A percentile compares a stretch with the other conserved stretches of the same genome.
phyloP scores from a whole-genome alignment of 2,888 invertebrate genomes.

The Graphium colonna region DNA sequence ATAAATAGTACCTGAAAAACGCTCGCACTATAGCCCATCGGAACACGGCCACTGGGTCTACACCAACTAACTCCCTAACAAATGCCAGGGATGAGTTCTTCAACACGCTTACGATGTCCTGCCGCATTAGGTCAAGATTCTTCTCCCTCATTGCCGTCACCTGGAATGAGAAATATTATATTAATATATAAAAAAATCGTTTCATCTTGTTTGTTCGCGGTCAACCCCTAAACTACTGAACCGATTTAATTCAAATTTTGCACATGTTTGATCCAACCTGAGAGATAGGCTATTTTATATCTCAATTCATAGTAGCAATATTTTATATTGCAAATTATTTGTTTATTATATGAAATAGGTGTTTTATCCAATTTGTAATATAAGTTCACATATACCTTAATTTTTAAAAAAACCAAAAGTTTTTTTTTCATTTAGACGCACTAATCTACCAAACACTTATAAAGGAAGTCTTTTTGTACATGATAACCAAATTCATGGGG shows the following conservation, averaged over 20 bases:
- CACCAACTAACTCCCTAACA: slow-evolving; percentile 95
- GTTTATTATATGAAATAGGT: not conserved
- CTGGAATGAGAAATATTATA: slow-evolving; percentile 48
- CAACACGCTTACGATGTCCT: slow-evolving; percentile 95
- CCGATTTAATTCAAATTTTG: too few species aligned
- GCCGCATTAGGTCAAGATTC: slow-evolving; percentile 96
- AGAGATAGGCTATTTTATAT: too few species aligned
- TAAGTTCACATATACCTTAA: too few species aligned
- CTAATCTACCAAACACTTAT: too few species aligned
- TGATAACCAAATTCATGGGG: too few species aligned
- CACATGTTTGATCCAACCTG: too few species aligned
- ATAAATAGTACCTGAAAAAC: slow-evolving; percentile 88
- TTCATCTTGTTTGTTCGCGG: not conserved
- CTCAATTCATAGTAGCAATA: too few species aligned
- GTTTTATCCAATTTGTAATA: not conserved
- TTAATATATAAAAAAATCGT: not conserved
- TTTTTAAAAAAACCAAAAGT: too few species aligned
- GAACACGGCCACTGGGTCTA: slow-evolving; percentile 95
- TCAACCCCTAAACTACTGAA: too few species aligned
- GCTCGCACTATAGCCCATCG: slow-evolving; percentile 96
- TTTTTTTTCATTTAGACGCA: too few species aligned
- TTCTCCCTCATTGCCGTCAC: slow-evolving; percentile 96
- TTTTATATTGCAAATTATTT: too few species aligned
- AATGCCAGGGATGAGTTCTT: slow-evolving; percentile 96
- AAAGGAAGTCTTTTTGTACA: too few species aligned